Evolutionary conservation across 2,888 invertebrate species (phyloP), one percentile per base, ranked within the genome.

Genomic region (Melinaea marsaeus): DNA sequence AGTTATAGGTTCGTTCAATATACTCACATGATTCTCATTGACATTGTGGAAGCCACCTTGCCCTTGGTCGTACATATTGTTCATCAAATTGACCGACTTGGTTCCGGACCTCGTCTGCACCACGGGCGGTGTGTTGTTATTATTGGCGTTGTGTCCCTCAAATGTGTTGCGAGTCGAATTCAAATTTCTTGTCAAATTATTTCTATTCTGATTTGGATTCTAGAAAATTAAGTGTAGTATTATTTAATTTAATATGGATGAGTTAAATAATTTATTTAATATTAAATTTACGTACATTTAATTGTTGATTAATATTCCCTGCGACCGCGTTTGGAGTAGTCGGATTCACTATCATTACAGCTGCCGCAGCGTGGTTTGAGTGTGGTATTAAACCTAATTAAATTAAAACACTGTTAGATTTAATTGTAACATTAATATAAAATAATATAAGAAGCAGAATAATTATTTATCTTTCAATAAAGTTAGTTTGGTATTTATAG

Each of bases 261-360:
- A 13, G n/a, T 11, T 22, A 37, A 11, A 33, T 9, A 33, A 4
- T 56, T 33, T 55, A 33, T 11, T 34, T 45, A 9, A 2, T 6
- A 5, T n/a, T 54, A 13, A 11, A 55, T 32, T 32, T 32, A 81
- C 86, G 81, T 78, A 89, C 90, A 78, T 87, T 90, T 73, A 85
- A 87, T 62, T 85, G 85, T 75, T 90, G 90, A 61, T 86, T 77
- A 68, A 88, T 83, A 75, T 84, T 89, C 71, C 85, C 89, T 61
- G 86, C 79, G 54, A 85, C 81, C 66, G 91, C 86, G 75, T 90
- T 91, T 57, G 91, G 91, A 64, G 91, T 91, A 48, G 91, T 91
- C 22, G 91, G 91, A 69, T 91, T 91, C 1, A 91, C 91, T 71
- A 91, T 90, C 91, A 91, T 91, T 60, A 91, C 90, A 79, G 91